A percentile compares a stretch with the other conserved stretches of the same genome.
phyloP scores from a whole-genome alignment of 92 coral and sea anemone genomes.

The Nematostella vectensis region DNA sequence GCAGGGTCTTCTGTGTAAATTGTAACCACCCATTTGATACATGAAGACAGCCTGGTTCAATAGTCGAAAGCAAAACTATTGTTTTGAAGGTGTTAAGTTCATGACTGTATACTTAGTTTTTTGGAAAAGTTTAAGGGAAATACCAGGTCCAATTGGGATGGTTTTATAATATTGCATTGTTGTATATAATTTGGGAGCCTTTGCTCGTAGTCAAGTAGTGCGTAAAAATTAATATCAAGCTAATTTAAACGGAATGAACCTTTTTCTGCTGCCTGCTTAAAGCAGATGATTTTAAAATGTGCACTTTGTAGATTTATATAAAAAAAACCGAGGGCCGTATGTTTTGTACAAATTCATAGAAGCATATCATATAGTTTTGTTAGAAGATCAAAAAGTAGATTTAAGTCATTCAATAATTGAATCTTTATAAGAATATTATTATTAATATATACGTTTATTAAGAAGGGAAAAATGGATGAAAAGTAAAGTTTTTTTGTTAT shows the following conservation, averaged over 20 bases:
- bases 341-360: constrained; percentile 26
- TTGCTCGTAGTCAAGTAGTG: not conserved
- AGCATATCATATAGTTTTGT: constrained; percentile 1
- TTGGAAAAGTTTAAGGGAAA: too few relatives aligned
- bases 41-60: too few relatives aligned
- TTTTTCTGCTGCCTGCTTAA: constrained; percentile 3
- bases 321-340: constrained; percentile 13
- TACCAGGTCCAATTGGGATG: too few relatives aligned
- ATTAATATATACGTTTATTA: constrained; percentile 17
- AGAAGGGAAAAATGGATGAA: not conserved
- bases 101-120: too few relatives aligned
- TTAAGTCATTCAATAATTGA: constrained; percentile 6
- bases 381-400: constrained; percentile 8
- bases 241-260: not conserved
- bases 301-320: constrained; percentile 39
- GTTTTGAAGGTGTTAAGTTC: too few relatives aligned
- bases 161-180: too few relatives aligned
- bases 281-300: constrained; percentile 40
- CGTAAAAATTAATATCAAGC: not conserved
- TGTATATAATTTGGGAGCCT: not conserved
- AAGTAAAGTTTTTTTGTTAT: too few relatives aligned
- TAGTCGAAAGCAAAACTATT: too few relatives aligned
- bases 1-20: too few relatives aligned
- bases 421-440: constrained; percentile 39
- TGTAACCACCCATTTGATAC: too few relatives aligned